Evolutionary conservation across 2,888 invertebrate genomes (phyloP).

Genomic region (Drosophila testacea): DNA sequence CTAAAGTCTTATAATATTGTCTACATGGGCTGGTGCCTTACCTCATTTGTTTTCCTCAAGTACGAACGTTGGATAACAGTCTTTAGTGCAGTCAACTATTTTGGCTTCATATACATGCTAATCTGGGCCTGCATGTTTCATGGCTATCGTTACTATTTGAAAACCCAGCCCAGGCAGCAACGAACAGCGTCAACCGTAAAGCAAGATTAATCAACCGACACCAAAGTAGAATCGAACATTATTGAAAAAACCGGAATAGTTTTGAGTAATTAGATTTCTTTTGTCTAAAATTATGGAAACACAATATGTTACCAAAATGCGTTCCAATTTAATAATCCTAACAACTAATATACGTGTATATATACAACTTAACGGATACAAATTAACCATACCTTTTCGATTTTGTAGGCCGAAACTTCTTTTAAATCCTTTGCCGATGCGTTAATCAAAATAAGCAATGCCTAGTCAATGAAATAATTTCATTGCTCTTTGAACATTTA

Average conservation of each 20-base stretch:
- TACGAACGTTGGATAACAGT: slow-evolving; percentile 89
- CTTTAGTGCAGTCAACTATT: slow-evolving; percentile 88
- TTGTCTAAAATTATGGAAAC: slow-evolving; percentile 1
- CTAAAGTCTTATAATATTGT: slow-evolving; percentile 91
- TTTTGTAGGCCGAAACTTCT: slow-evolving; percentile 15
- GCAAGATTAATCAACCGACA: slow-evolving; percentile 34
- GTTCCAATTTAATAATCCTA: slow-evolving; percentile 3
- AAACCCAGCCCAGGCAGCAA: slow-evolving; percentile 1
- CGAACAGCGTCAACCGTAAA: not conserved
- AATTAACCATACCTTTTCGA: slow-evolving; percentile 26
- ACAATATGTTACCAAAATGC: slow-evolving; percentile 13
- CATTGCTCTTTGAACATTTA: slow-evolving; percentile 34
- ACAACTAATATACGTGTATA: not conserved
- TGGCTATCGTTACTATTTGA: slow-evolving; percentile 42
- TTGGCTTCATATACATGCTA: slow-evolving; percentile 89
- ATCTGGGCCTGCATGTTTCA: slow-evolving; percentile 86
- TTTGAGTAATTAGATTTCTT: not conserved
- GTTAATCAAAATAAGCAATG: slow-evolving; percentile 37
- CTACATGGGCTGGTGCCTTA: slow-evolving; percentile 93
- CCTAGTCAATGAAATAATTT: slow-evolving; percentile 50
- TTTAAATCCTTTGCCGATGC: slow-evolving; percentile 37
- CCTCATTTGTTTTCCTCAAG: slow-evolving; percentile 90
- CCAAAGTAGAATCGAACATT: slow-evolving; percentile 5
- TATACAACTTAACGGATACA: slow-evolving; percentile 6
- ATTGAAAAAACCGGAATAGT: not conserved